A percentile compares a stretch with the other conserved stretches of the same genome.
phyloP scores from a whole-genome alignment of 2,797 vertebrate genomes.

The Morelia viridis region DNA sequence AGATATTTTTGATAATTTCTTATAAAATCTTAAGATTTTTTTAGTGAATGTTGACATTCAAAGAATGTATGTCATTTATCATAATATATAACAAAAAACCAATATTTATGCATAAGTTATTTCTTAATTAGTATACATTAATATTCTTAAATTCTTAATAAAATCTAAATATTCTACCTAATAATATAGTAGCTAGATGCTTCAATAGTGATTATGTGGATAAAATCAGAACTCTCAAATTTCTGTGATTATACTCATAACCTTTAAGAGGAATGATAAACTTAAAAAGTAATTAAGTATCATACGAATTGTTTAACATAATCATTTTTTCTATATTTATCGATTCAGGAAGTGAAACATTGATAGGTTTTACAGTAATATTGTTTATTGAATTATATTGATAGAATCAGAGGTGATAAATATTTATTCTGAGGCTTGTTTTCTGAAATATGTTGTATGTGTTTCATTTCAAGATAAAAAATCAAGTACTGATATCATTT shows the following conservation, averaged over 20 bases:
- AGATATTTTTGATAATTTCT: neutral
- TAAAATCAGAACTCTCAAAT: constrained; percentile 10
- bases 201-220: neutral
- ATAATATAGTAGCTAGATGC: neutral
- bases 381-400: constrained; percentile 20
- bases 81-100: neutral
- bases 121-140: neutral
- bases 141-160: neutral
- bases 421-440: neutral
- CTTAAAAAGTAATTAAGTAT: constrained; percentile 23
- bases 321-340: constrained; percentile 2
- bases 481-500: neutral
- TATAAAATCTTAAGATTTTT: neutral
- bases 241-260: constrained; percentile 14
- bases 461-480: constrained; percentile 12
- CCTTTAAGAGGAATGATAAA: constrained; percentile 19
- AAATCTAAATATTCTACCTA: neutral
- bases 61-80: neutral
- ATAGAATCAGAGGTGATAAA: neutral
- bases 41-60: neutral
- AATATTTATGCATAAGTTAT: neutral
- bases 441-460: neutral
- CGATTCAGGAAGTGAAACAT: constrained; percentile 14
- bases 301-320: neutral
- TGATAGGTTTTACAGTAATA: constrained; percentile 18